phyloP scores from a whole-genome alignment of 2,113 vertebrate species.

The Aleadryas rufinucha region DNA sequence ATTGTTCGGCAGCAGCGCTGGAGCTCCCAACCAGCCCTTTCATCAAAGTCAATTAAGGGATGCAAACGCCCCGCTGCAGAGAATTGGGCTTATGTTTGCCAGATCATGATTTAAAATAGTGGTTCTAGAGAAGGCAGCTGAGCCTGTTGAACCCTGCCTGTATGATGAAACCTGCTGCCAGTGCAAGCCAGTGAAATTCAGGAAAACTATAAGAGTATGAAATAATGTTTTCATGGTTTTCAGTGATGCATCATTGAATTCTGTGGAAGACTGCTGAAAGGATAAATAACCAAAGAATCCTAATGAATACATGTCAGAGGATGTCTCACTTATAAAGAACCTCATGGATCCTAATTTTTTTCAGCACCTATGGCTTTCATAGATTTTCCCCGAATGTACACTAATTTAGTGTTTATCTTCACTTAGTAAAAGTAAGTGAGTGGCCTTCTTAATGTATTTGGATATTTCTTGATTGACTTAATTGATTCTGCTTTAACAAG shows the following conservation, averaged over 20 bases:
- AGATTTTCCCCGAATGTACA: background rate
- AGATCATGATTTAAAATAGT: background rate
- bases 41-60: slow-evolving; percentile 28
- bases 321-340: background rate
- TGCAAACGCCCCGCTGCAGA: background rate
- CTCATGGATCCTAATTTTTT: background rate
- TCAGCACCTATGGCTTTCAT: background rate
- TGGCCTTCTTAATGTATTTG: background rate
- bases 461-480: background rate
- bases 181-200: background rate
- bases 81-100: background rate
- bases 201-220: background rate
- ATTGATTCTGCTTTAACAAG: background rate
- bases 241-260: background rate
- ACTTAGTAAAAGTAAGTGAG: background rate
- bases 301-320: background rate
- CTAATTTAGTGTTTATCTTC: background rate
- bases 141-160: background rate
- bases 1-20: background rate
- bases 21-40: background rate
- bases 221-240: background rate
- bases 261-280: background rate
- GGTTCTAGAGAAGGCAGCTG: background rate
- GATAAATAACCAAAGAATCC: background rate
- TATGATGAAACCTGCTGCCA: background rate